Conservation (phyloP, 2,797 vertebrate genomes). For the Carduelis carduelis region DNA sequence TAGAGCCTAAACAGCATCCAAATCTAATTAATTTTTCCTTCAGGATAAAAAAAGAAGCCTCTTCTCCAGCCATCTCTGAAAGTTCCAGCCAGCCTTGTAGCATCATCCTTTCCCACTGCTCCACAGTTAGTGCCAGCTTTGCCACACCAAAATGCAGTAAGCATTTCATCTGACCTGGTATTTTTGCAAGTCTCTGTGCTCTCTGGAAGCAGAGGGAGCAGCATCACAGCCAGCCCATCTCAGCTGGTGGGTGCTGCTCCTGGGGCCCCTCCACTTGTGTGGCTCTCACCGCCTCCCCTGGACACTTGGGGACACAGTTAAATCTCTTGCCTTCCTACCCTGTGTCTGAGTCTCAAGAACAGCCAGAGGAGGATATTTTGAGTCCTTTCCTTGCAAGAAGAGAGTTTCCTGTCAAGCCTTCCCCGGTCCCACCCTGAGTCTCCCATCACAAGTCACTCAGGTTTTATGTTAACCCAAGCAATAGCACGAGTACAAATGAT, state of each 20-base stretch:
- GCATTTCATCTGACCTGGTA: not conserved
- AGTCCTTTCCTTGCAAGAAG: not conserved
- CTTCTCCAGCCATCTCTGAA: not conserved
- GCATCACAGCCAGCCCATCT: not conserved
- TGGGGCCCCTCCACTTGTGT: accelerated
- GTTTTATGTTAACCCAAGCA: not conserved
- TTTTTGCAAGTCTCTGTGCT: not conserved
- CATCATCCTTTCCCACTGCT: accelerated
- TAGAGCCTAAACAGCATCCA: not conserved
- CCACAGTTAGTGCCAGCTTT: accelerated
- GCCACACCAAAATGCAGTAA: not conserved
- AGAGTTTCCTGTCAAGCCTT: not conserved
- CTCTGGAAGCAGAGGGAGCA: not conserved
- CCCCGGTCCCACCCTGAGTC: accelerated
- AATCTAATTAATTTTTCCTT: not conserved
- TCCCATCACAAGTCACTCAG: accelerated
- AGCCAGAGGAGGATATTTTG: not conserved
- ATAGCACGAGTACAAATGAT: accelerated
- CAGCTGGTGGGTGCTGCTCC: not conserved
- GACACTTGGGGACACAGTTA: accelerated
- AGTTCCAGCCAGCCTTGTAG: not conserved
- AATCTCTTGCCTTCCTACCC: not conserved
- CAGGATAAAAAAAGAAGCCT: not conserved
- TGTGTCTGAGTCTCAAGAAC: accelerated
- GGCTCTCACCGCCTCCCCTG: not conserved